Base-by-base conservation (phyloP, 2,888 invertebrate species). In the Heliconius erato region DNA sequence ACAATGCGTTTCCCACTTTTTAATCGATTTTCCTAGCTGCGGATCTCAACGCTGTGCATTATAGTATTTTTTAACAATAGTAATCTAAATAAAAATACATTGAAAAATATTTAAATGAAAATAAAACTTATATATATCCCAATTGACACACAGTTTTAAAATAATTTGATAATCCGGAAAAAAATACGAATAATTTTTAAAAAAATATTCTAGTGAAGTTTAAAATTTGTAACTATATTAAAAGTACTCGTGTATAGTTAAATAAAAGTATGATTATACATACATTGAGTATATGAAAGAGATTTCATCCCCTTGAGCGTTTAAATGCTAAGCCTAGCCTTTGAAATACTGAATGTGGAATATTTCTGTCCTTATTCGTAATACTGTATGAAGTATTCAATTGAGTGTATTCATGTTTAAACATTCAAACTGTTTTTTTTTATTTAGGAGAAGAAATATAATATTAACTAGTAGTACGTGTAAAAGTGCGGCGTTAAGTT, bases 321-420 rank as follows among this genome's bases (percentile, higher is more conserved):
- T 84, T 83, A 81, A 83, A 83, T 83, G 79, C 84, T 84, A 83
- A 83, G 79, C 81, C 76, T 79, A 71, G 81, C 77, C 79, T 84
- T 82, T 84, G 80, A 80, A 81, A 83, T 79, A 68, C 68, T 59
- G 76, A 63, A 80, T 82, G 79, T 54, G 40, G 78, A 84, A 80
- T 74, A 79, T 80, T 68, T 71, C 79, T 79, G 79, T 79, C 63
- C 63, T 79, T 71, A 79, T 28, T 71, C 59, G 35, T 71, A 28
- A 72, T 72, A 67, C 28, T 77, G 65, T 82, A 80, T 80, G 49
- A 82, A 80, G 77, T 80, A 80, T 81, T 83, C 80, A 83, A 83
- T 83, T 83, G 72, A 83, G 54, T 77, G 74, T 79, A 79, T 69
- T 79, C 59, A 79, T 35, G 63, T 63, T 26, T 63, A 32, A 79